These are phyloP conservation scores for Aradophagus sp. DNA, from an alignment of 1,140 invertebrate genomes.

Conservation along the genomic window DNA sequence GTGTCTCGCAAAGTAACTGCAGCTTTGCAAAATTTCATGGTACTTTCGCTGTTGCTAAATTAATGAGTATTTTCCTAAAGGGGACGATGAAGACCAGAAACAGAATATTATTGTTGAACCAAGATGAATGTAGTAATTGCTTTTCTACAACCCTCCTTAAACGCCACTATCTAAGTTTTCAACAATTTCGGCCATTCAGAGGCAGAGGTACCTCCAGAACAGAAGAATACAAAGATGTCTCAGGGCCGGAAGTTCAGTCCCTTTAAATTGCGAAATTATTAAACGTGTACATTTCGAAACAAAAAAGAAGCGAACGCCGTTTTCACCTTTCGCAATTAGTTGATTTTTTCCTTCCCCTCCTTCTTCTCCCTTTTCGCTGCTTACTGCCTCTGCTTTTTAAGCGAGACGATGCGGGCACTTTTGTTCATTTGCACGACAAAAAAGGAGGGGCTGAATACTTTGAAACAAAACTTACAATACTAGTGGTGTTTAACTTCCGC, in stretches of 20 bases:
- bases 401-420: slow-evolving; percentile 49
- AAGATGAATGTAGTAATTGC: slow-evolving; percentile 56
- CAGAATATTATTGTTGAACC: slow-evolving; percentile 56
- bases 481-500: slow-evolving; percentile 28
- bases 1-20: too few species aligned
- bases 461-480: slow-evolving; percentile 26
- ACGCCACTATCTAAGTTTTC: slow-evolving; percentile 55
- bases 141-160: slow-evolving; percentile 53
- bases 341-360: slow-evolving; percentile 37
- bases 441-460: slow-evolving; percentile 29
- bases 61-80: slow-evolving; percentile 49
- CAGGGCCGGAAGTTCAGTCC: slow-evolving; percentile 41
- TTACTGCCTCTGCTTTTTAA: slow-evolving; percentile 49
- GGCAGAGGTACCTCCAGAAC: slow-evolving; percentile 41
- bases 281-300: slow-evolving; percentile 51
- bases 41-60: slow-evolving; percentile 45
- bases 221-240: slow-evolving; percentile 49
- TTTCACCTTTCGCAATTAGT: slow-evolving; percentile 55
- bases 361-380: slow-evolving; percentile 38
- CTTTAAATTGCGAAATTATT: slow-evolving; percentile 53
- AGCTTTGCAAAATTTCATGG: slow-evolving; percentile 46
- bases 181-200: slow-evolving; percentile 57
- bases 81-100: slow-evolving; percentile 51
- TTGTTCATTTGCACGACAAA: slow-evolving; percentile 49
- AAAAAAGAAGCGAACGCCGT: slow-evolving; percentile 50